Evolutionary conservation across 2,113 vertebrate species (phyloP).

Genomic region (Physeter macrocephalus): DNA sequence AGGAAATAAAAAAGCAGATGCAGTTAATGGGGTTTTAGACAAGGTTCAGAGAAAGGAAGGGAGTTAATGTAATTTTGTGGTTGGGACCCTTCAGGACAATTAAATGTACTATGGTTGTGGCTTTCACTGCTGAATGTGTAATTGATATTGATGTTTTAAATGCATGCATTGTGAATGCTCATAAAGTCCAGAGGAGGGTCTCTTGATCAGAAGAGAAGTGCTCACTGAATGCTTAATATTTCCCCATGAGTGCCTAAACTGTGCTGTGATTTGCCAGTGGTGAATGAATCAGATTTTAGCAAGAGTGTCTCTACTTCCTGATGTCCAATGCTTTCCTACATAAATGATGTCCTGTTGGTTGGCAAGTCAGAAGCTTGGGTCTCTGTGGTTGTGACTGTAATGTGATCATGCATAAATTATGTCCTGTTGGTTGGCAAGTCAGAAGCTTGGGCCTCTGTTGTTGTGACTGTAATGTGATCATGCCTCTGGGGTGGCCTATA

Average conservation of each 20-base stretch:
- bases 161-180: not conserved
- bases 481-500: not conserved
- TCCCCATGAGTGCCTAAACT: not conserved
- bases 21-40: not conserved
- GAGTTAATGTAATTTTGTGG: not conserved
- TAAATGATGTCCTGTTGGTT: not conserved
- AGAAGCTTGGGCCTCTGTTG: not conserved
- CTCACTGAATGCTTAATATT: not conserved
- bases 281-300: not conserved
- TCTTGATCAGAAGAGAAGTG: not conserved
- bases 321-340: not conserved
- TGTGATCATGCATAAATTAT: not conserved
- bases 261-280: not conserved
- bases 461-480: not conserved
- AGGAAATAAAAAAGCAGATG: not conserved
- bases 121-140: not conserved
- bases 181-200: not conserved
- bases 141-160: not conserved
- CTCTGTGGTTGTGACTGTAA: not conserved
- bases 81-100: not conserved
- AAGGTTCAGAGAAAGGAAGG: not conserved
- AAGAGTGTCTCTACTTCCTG: not conserved
- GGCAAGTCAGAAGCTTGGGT: not conserved
- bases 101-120: not conserved
- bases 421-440: not conserved